These are phyloP conservation scores for Collichthys lucidus DNA, from an alignment of 2,113 vertebrate species.

Conservation along the genomic window DNA sequence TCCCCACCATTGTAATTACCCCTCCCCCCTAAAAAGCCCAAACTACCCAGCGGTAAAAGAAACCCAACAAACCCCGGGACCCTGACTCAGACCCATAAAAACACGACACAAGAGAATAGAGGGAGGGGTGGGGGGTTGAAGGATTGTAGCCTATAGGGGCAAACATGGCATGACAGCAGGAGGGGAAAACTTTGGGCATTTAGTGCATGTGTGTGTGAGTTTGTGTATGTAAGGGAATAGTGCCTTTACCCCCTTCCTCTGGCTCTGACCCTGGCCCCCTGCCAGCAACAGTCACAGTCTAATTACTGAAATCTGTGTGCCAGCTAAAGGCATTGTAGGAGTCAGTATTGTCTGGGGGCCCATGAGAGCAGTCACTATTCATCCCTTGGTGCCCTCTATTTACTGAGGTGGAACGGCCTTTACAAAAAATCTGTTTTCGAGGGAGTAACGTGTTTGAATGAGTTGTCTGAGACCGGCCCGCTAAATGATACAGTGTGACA, in stretches of 20 bases:
- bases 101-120: constrained; percentile 62
- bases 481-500: constrained; percentile 69
- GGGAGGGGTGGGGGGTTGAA: constrained; percentile 34
- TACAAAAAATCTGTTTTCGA: constrained; percentile 72
- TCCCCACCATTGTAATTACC: constrained; percentile 83
- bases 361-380: constrained; percentile 75
- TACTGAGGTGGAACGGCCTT: constrained; percentile 78
- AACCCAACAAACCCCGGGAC: constrained; percentile 75
- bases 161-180: constrained; percentile 64
- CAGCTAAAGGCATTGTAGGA: constrained; percentile 82
- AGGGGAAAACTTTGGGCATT: constrained; percentile 50
- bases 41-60: constrained; percentile 78
- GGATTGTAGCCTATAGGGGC: constrained; percentile 65
- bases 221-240: constrained; percentile 17
- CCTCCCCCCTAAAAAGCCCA: constrained; percentile 62
- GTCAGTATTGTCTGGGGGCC: constrained; percentile 80
- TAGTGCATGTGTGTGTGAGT: constrained; percentile 31
- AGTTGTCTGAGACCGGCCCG: constrained; percentile 35
- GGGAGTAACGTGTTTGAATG: constrained; percentile 63
- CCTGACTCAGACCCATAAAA: constrained; percentile 80
- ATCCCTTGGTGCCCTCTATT: constrained; percentile 75
- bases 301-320: constrained; percentile 83
- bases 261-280: constrained; percentile 75
- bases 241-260: constrained; percentile 58
- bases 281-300: constrained; percentile 85